A percentile compares a stretch with the other conserved stretches of the same genome.
Conservation (phyloP, 2,113 vertebrate genomes). For the Semnornis frantzii region DNA sequence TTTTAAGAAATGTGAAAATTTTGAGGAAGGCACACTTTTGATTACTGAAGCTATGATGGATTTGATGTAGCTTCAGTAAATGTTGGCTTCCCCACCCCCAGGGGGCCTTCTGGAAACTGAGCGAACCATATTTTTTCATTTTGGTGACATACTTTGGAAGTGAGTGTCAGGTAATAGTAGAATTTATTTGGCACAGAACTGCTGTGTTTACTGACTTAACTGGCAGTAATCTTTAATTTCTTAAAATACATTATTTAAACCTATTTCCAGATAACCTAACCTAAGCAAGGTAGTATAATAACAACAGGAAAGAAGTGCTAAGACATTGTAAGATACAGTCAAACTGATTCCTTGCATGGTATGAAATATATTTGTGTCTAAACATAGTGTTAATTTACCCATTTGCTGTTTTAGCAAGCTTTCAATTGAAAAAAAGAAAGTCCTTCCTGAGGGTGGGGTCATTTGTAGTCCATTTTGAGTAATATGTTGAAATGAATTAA, state of each 20-base stretch:
- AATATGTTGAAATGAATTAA: not conserved
- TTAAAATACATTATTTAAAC: not conserved
- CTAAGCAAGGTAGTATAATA: not conserved
- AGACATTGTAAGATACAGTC: accelerated
- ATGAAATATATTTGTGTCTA: not conserved
- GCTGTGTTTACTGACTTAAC: not conserved
- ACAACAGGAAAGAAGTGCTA: not conserved
- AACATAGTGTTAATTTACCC: not conserved
- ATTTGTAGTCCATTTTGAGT: too few species aligned
- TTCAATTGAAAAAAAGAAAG: not conserved
- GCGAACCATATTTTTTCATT: not conserved
- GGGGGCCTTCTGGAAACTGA: not conserved
- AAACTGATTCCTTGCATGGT: not conserved
- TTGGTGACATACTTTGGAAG: not conserved
- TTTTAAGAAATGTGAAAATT: accelerated
- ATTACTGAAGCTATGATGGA: not conserved
- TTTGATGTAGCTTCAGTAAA: not conserved
- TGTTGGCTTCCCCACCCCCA: not conserved
- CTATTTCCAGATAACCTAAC: not conserved
- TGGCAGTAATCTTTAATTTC: not conserved
- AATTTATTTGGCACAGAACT: not conserved
- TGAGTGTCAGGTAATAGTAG: not conserved
- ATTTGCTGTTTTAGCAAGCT: not conserved
- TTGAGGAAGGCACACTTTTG: not conserved
- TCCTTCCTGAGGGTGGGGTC: not conserved